These are phyloP conservation scores for Mormyrops boulengeri DNA, from an alignment of 2,797 vertebrate genomes.

Conservation along the genomic window DNA sequence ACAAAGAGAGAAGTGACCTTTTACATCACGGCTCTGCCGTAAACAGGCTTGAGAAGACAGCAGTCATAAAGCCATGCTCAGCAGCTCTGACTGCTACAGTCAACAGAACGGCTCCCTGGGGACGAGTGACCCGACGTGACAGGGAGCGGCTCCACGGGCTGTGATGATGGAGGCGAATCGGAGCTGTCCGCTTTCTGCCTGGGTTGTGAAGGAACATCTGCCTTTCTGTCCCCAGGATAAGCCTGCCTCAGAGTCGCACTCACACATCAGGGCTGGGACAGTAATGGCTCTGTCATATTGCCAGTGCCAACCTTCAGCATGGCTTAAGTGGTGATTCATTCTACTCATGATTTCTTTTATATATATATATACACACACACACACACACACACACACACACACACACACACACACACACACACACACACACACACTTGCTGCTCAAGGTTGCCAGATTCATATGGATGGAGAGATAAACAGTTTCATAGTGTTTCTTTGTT, in stretches of 20 bases:
- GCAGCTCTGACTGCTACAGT: neutral
- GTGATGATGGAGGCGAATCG: neutral
- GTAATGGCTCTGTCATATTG: neutral
- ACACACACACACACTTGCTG: neutral
- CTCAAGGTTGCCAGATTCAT: neutral
- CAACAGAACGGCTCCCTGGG: neutral
- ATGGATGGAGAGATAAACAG: neutral
- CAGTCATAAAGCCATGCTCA: neutral
- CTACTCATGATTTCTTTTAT: neutral
- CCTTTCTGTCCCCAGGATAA: neutral
- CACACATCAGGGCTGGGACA: neutral
- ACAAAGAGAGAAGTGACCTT: slow-evolving; percentile 14
- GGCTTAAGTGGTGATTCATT: neutral
- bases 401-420: no score
- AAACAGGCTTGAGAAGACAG: slow-evolving; percentile 3
- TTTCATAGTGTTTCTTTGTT: neutral
- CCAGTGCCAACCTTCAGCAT: neutral
- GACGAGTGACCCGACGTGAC: neutral
- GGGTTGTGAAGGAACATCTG: neutral
- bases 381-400: no score
- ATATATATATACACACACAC: neutral
- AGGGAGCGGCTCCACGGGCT: neutral
- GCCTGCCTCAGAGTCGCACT: neutral
- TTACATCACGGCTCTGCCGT: neutral
- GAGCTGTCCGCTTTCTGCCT: neutral